Evolutionary conservation across 92 coral and sea anemone genomes (phyloP).

Genomic region (Parazoanthus darwini): DNA sequence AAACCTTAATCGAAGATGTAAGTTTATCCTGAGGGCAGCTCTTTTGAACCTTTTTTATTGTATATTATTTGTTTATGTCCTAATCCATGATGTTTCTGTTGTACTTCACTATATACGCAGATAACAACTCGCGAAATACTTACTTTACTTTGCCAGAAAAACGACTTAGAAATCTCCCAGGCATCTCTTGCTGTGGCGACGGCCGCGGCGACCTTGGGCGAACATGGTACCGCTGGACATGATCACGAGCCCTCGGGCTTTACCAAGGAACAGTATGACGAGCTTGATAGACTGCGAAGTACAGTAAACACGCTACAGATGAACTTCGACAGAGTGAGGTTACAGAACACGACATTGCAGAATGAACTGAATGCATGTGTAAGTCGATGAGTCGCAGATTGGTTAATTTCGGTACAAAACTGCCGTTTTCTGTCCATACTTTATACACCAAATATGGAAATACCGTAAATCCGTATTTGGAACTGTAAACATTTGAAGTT

Average conservation of each 20-base stretch:
- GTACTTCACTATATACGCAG: too few relatives aligned
- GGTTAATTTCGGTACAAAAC: too few relatives aligned
- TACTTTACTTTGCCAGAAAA: slow-evolving; percentile 2
- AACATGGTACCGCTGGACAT: slow-evolving; percentile 57
- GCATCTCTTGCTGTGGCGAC: slow-evolving; percentile 96
- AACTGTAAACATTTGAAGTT: too few relatives aligned
- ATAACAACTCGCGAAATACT: too few relatives aligned
- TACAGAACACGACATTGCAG: slow-evolving; percentile 71
- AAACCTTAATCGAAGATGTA: too few relatives aligned
- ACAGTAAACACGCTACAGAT: slow-evolving; percentile 76
- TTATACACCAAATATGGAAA: too few relatives aligned
- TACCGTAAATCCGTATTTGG: too few relatives aligned
- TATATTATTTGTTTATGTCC: too few relatives aligned
- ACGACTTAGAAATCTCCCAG: slow-evolving; percentile 60
- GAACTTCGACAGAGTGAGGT: slow-evolving; percentile 66
- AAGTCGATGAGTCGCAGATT: slow-evolving; percentile 21
- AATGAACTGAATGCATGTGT: slow-evolving; percentile 72
- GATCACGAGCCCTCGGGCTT: slow-evolving; percentile 55
- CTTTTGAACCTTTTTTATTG: too few relatives aligned
- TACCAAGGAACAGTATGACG: slow-evolving; percentile 77
- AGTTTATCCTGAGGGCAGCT: too few relatives aligned
- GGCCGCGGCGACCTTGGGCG: slow-evolving; percentile 93
- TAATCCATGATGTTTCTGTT: too few relatives aligned
- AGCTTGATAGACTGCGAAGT: slow-evolving; percentile 72
- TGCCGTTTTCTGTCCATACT: too few relatives aligned